Evolutionary conservation across 2,113 vertebrate species (phyloP), one percentile per base, ranked within the genome.

Genomic region (Chionis minor): DNA sequence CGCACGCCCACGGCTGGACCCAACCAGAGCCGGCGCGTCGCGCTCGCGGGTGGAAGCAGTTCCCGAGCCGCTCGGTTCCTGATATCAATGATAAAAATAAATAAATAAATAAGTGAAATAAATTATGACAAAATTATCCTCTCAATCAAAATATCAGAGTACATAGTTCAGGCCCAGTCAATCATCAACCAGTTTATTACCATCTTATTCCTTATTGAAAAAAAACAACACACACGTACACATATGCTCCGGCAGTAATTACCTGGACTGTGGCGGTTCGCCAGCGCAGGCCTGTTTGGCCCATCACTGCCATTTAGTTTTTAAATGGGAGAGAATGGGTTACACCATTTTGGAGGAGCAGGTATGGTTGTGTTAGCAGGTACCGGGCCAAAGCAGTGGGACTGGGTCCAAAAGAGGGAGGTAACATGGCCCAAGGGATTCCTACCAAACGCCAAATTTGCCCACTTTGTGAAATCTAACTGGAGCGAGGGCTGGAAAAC

Each of bases 141-240:
- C 92, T 92, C 74, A 10, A 90, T 90, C 59, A 83, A 96, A 96
- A 94, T 94, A 94, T 85, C 72, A 96, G 85, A 85, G 97, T 89
- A 96, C 97, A 96, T 95, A 97, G 97, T 94, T 97, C 93, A 92
- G 88, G 78, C 74, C 79, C 70, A 27, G 88, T 83, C 93, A 94
- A 97, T 92, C 89, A 97, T 89, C 94, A 83, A 92, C 95, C 86
- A 91, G 96, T 94, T 96, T 96, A 96, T 94, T 94, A 88, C 88
- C 61, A 79, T 58, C 88, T 89, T 96, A 80, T 26, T 95, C 75
- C 86, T 93, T 94, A 95, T 95, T 94, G 38, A 94, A 95, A 86
- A 93, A 91, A 54, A 80, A 22, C 14, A n/a, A 22, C 56, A 72
- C 66, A 33, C 77, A 77, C 45, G 19, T 24, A 90, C 23, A 15